phyloP scores from a whole-genome alignment of 2,113 vertebrate species.

The Lagopus muta region DNA sequence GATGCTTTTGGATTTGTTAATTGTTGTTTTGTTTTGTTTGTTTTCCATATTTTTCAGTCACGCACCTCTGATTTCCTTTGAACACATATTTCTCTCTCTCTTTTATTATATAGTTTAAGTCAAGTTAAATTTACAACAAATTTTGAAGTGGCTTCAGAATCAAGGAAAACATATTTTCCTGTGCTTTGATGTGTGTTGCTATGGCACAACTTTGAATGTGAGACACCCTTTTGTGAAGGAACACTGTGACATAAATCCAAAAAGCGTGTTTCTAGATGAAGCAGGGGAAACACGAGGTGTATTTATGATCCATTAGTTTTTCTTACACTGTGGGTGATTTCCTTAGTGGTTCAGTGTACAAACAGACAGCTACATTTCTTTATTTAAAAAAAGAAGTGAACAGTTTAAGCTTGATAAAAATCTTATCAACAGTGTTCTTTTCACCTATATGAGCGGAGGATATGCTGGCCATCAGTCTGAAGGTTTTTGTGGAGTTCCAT shows the following conservation, averaged over 20 bases:
- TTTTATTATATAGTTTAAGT: background rate
- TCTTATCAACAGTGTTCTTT: background rate
- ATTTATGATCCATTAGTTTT: background rate
- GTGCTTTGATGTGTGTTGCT: background rate
- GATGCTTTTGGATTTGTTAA: background rate
- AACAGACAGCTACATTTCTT: background rate
- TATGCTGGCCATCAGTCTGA: background rate
- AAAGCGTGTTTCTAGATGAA: background rate
- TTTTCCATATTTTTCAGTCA: background rate
- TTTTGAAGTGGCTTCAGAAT: constrained; percentile 1
- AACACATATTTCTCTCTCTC: background rate
- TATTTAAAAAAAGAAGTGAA: background rate
- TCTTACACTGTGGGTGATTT: background rate
- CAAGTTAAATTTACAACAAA: background rate
- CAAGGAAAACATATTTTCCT: background rate
- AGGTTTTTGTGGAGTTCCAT: background rate
- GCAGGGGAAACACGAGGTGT: background rate
- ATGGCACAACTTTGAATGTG: background rate
- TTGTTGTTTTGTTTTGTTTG: background rate
- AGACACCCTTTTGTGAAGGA: background rate
- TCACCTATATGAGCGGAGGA: background rate
- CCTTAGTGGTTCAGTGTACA: background rate
- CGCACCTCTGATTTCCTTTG: background rate
- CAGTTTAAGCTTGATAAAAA: background rate
- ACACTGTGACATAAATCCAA: background rate